A percentile compares a stretch with the other conserved stretches of the same genome.
These are phyloP conservation scores for Pterois miles DNA, from an alignment of 2,797 vertebrate genomes.

Conservation along the genomic window DNA sequence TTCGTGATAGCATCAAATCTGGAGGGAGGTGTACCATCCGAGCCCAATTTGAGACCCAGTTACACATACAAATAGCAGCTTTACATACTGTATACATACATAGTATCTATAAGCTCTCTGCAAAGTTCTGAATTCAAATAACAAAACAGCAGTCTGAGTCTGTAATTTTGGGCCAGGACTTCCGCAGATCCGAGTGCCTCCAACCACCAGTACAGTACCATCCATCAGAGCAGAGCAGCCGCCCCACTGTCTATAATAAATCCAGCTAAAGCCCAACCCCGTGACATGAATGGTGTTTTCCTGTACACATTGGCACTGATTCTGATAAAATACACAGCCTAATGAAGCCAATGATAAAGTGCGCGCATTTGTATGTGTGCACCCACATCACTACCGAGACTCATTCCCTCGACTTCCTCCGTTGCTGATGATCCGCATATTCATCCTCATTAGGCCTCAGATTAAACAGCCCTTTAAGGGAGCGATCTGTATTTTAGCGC, in stretches of 20 bases:
- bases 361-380: constrained; percentile 15
- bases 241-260: constrained; percentile 74
- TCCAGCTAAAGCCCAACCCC: constrained; percentile 60
- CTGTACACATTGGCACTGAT: constrained; percentile 69
- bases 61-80: too few relatives aligned
- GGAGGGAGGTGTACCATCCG: too few relatives aligned
- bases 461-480: constrained; percentile 77
- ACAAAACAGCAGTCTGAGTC: constrained; percentile 47
- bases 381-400: constrained; percentile 46
- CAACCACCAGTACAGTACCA: constrained; percentile 37
- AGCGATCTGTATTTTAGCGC: constrained; percentile 84
- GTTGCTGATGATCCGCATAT: constrained; percentile 72
- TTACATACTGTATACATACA: too few relatives aligned
- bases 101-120: too few relatives aligned
- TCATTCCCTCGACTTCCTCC: constrained; percentile 55
- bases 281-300: constrained; percentile 68
- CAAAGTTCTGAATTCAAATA: constrained; percentile 38
- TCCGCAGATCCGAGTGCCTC: constrained; percentile 38
- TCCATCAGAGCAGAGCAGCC: constrained; percentile 60
- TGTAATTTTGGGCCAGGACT: constrained; percentile 38
- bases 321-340: constrained; percentile 74
- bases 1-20: too few relatives aligned
- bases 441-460: constrained; percentile 82
- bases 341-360: constrained; percentile 71
- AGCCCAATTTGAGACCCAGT: too few relatives aligned